Evolutionary conservation across 2,888 invertebrate species (phyloP).

Genomic region (Neocrepidodera transversa): DNA sequence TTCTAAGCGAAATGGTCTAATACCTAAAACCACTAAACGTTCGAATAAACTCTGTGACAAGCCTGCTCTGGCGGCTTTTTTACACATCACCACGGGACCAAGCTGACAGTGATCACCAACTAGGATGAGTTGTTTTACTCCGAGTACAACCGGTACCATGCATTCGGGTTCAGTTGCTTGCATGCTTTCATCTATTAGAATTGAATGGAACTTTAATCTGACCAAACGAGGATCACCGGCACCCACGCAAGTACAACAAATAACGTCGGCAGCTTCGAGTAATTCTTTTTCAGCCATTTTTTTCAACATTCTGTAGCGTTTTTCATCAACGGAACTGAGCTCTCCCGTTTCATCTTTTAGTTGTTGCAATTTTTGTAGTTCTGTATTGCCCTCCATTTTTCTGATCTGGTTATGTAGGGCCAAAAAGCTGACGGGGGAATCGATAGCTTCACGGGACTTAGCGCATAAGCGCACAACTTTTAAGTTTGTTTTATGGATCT

Average conservation of each 20-base stretch:
- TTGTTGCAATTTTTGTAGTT: constrained; percentile 93
- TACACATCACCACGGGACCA: constrained; percentile 99
- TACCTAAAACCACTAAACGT: constrained; percentile 94
- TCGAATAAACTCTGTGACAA: constrained; percentile 97
- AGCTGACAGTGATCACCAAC: constrained; percentile 99
- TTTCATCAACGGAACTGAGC: constrained; percentile 93
- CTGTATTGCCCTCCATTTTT: constrained; percentile 91
- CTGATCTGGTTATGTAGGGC: constrained; percentile 97
- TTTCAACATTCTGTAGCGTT: constrained; percentile 88
- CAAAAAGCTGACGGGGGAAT: constrained; percentile 95
- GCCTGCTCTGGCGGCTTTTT: constrained; percentile 96
- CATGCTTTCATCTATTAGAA: constrained; percentile 94
- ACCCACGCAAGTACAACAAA: constrained; percentile 98
- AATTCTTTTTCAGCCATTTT: constrained; percentile 90
- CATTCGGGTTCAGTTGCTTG: constrained; percentile 97
- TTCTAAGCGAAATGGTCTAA: constrained; percentile 94
- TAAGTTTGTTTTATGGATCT: constrained; percentile 96
- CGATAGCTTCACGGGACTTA: constrained; percentile 97
- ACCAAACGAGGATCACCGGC: constrained; percentile 96
- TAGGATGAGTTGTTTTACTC: constrained; percentile 94
- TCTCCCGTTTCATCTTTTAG: constrained; percentile 99
- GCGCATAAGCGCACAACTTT: constrained; percentile 91
- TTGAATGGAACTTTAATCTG: constrained; percentile 92
- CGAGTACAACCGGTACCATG: constrained; percentile 98
- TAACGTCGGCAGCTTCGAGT: constrained; percentile 95